Evolutionary conservation across 1,140 invertebrate genomes (phyloP).

Genomic region (Diploscapter pachys): DNA sequence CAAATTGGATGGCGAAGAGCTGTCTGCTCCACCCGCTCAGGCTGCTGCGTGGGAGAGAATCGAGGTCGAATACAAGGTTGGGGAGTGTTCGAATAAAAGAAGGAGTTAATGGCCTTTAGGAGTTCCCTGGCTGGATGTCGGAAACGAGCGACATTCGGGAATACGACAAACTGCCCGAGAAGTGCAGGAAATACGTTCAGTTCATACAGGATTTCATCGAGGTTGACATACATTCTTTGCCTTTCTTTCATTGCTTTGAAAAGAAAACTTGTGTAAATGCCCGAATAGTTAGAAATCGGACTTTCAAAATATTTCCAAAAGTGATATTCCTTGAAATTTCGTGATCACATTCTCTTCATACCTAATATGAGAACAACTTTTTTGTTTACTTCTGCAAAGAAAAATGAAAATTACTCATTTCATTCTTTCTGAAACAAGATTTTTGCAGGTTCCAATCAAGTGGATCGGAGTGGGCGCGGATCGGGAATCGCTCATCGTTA

Average conservation of each 20-base stretch:
- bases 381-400: neutral
- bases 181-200: constrained; percentile 81
- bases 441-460: constrained; percentile 71
- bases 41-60: constrained; percentile 62
- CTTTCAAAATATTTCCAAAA: neutral
- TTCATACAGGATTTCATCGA: constrained; percentile 78
- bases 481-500: constrained; percentile 62
- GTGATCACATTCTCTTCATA: neutral
- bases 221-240: constrained; percentile 44
- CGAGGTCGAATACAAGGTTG: constrained; percentile 80
- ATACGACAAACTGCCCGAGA: constrained; percentile 78
- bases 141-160: constrained; percentile 78
- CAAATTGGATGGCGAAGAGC: constrained; percentile 72
- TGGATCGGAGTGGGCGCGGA: constrained; percentile 95
- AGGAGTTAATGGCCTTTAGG: no score
- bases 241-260: no score
- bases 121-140: constrained; percentile 80
- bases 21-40: constrained; percentile 62
- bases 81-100: no score
- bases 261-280: no score
- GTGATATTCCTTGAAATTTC: neutral
- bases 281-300: no score
- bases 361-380: neutral
- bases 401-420: no score
- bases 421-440: neutral